Base-by-base conservation (phyloP, 2,797 vertebrate genomes). In the Miichthys miiuy region DNA sequence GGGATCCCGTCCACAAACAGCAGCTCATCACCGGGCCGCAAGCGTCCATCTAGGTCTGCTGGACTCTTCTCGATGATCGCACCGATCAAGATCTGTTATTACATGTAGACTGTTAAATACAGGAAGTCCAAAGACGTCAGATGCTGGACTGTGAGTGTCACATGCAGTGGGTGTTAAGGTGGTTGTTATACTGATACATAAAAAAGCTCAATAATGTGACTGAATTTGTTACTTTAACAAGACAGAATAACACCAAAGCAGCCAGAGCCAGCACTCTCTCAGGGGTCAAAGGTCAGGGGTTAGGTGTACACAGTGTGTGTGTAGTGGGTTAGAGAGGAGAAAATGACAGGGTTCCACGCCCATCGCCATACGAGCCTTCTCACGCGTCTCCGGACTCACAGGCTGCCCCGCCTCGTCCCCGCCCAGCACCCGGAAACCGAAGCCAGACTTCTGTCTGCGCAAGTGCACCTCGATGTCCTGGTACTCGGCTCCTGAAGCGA, bases 31-130 rank as follows among this genome's bases (percentile, higher is more conserved):
- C 98, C 98, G 1, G 98, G 98, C 50, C 97, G 96, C 20, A 99
- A 90, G 13, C 98, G 97, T 4, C 98, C 98, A 0, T 99, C 98
- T 69, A 97, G 88, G 88, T 99, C 98, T 0, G 98, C 98, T 0
- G 98, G 98, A 75, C 98, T 99, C 96, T 98, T 98, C 90, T 99
- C 97, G 68, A 99, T 98, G 87, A 99, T 97, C 0, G 98, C 98
- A 61, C 98, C 98, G 0, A 99, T 99, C 84, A 99, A 90, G 87
- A 99, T 99, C 98, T 99, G 88, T 75, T 78, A 18, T 80, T 4
- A 69, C 72, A 89, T 0, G 34, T 0, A 11, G 7, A 74, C 25
- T 3, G 68, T 84, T 76, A 81, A 0, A 68, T 0, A 16, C 17
- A 71, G 77, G 63, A 77, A 50, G 41, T 3, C 2, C 16, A 4